Percentiles rank a stretch among this genome's conserved stretches.
phyloP scores from a whole-genome alignment of 1,140 invertebrate species.

The Euura saliciscinereae region DNA sequence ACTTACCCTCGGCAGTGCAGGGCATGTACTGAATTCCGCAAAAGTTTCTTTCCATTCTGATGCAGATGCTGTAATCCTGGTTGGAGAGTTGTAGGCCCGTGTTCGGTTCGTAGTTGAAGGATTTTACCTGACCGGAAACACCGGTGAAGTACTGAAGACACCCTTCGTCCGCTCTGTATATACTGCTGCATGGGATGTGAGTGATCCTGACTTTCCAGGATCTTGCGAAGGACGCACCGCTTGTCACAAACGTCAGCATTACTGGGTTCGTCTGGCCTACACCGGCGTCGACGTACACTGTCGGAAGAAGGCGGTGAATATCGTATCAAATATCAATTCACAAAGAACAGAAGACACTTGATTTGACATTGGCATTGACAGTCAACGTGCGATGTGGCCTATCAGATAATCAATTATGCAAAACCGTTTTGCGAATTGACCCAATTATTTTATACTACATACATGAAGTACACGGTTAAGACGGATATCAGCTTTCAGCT shows the following conservation, averaged over 20 bases:
- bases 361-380: too few species aligned
- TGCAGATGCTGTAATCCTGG: conserved; percentile 87
- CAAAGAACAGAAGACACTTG: too few species aligned
- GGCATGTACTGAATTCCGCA: conserved; percentile 85
- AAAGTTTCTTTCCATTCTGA: conserved; percentile 85
- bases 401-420: neutral
- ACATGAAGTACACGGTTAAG: too few species aligned
- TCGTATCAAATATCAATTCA: neutral
- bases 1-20: conserved; percentile 64
- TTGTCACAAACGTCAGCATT: conserved; percentile 79
- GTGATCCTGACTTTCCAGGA: conserved; percentile 82
- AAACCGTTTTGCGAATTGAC: neutral
- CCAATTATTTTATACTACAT: too few species aligned
- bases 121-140: conserved; percentile 77
- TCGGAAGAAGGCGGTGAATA: conserved; percentile 30
- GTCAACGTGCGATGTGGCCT: too few species aligned
- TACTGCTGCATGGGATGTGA: conserved; percentile 79
- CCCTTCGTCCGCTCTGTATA: conserved; percentile 80
- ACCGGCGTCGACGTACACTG: conserved; percentile 85
- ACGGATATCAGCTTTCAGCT: too few species aligned
- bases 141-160: conserved; percentile 85
- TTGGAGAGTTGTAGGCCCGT: conserved; percentile 83
- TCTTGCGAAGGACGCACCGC: conserved; percentile 73
- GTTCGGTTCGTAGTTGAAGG: conserved; percentile 81
- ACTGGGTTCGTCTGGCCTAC: conserved; percentile 75